phyloP scores from a whole-genome alignment of 2,797 vertebrate species.

The Xenopus petersii region DNA sequence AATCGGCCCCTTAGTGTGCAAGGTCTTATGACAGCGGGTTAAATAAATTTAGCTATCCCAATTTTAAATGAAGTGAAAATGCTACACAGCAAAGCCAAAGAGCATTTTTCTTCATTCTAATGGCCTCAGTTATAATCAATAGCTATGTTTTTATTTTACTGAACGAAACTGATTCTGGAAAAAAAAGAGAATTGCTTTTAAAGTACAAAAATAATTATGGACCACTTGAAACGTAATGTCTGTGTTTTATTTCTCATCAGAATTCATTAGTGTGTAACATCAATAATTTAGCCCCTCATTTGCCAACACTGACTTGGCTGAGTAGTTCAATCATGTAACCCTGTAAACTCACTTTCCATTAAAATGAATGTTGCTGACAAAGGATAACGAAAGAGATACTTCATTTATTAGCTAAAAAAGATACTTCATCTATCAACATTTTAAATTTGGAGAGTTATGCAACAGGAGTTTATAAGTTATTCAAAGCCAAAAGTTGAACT shows the following conservation, averaged over 20 bases:
- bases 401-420: conserved; percentile 83
- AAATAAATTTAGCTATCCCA: neutral
- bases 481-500: conserved; percentile 23
- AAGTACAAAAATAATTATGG: conserved; percentile 88
- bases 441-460: conserved; percentile 80
- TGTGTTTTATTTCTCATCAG: conserved; percentile 90
- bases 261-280: conserved; percentile 88
- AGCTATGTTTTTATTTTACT: conserved; percentile 78
- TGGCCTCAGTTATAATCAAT: conserved; percentile 77
- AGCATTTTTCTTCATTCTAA: conserved; percentile 58
- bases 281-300: conserved; percentile 88
- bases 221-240: conserved; percentile 85
- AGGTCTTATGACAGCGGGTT: neutral
- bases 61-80: neutral
- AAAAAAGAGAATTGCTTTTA: conserved; percentile 84
- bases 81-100: conserved; percentile 56
- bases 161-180: conserved; percentile 71
- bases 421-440: conserved; percentile 86
- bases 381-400: conserved; percentile 85
- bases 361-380: conserved; percentile 88
- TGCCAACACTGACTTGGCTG: conserved; percentile 83
- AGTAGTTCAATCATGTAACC: conserved; percentile 86
- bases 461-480: conserved; percentile 69
- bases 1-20: too few relatives aligned
- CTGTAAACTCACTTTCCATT: conserved; percentile 86